Percentiles rank a stretch among this genome's conserved stretches.
These are phyloP conservation scores for Euleptes europaea DNA, from an alignment of 2,113 vertebrate species.

Conservation along the genomic window DNA sequence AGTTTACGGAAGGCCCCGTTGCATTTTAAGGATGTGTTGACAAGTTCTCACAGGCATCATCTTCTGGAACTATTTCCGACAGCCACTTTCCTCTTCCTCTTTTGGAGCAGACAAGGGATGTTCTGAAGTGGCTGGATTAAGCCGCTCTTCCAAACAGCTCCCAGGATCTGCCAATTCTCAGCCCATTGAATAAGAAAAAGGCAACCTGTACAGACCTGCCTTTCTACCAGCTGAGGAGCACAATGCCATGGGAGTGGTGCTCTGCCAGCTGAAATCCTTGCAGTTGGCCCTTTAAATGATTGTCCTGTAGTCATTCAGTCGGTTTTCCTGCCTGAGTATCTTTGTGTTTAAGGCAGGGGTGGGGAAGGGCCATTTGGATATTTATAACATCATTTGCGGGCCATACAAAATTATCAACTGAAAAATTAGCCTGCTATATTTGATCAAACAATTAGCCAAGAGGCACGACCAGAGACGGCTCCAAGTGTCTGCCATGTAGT, in stretches of 20 bases:
- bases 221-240: not conserved
- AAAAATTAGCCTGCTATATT: too few relatives aligned
- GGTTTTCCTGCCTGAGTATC: not conserved
- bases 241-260: not conserved
- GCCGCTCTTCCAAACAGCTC: not conserved
- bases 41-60: not conserved
- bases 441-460: too few relatives aligned
- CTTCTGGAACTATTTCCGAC: not conserved
- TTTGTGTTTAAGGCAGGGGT: not conserved
- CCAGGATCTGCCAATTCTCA: not conserved
- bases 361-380: too few relatives aligned
- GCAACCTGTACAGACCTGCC: not conserved
- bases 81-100: not conserved
- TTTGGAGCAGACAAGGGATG: not conserved
- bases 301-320: not conserved
- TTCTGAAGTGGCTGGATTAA: not conserved
- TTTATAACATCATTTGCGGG: too few relatives aligned
- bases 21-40: not conserved
- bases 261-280: not conserved
- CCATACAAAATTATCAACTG: too few relatives aligned
- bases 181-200: not conserved
- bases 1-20: not conserved
- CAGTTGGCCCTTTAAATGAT: not conserved
- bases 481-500: too few relatives aligned
- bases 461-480: too few relatives aligned